Conservation (phyloP, 2,888 invertebrate species). For the Idaea aversata region DNA sequence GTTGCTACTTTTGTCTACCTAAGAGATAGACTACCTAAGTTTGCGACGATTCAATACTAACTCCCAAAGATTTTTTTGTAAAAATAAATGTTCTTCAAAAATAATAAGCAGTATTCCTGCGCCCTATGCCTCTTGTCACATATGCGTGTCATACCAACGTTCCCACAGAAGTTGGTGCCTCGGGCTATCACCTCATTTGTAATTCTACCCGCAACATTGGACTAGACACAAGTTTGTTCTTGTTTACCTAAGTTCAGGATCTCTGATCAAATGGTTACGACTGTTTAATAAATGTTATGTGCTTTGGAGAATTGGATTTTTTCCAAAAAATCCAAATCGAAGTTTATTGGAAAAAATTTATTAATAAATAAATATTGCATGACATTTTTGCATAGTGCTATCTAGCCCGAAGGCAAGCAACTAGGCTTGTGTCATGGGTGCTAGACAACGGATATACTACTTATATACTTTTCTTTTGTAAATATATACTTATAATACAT, state of each 20-base stretch:
- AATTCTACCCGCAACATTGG: constrained; percentile 4
- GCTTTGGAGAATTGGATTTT: background rate
- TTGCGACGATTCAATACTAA: too few relatives aligned
- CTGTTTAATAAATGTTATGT: background rate
- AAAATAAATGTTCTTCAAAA: too few relatives aligned
- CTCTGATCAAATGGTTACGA: background rate
- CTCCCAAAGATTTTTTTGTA: too few relatives aligned
- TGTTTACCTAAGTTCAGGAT: background rate
- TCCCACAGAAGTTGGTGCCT: background rate
- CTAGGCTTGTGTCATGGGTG: background rate
- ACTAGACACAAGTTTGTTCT: constrained; percentile 2
- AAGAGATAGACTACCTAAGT: too few relatives aligned
- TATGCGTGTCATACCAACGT: background rate
- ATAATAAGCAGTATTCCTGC: too few relatives aligned
- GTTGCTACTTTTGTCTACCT: too few relatives aligned
- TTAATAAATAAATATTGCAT: too few relatives aligned
- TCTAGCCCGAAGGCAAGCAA: background rate
- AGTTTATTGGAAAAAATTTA: background rate
- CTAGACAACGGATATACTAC: too few relatives aligned
- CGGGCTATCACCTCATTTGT: background rate
- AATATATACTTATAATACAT: too few relatives aligned
- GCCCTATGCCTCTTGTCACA: background rate
- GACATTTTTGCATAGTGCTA: background rate
- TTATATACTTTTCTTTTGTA: too few relatives aligned
- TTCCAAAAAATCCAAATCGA: background rate